phyloP scores from a whole-genome alignment of 2,113 vertebrate genomes.

The Erpornis zantholeuca region DNA sequence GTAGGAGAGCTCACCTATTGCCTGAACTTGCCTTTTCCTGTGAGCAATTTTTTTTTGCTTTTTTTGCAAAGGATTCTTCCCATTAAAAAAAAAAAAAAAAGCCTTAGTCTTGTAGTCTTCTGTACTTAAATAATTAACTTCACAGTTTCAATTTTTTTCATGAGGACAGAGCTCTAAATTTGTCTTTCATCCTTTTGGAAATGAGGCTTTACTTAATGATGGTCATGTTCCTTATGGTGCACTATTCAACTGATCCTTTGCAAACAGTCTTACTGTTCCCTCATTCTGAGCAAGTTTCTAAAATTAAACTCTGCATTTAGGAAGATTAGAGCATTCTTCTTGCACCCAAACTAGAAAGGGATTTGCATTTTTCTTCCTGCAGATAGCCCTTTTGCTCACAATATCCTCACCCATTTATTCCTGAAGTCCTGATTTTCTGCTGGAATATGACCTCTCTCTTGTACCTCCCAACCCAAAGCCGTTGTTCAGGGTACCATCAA shows the following conservation, averaged over 20 bases:
- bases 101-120: background rate
- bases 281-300: background rate
- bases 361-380: background rate
- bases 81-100: background rate
- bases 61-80: background rate
- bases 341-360: fast-evolving
- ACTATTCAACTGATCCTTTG: background rate
- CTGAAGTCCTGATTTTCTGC: background rate
- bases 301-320: background rate
- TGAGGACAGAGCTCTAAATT: background rate
- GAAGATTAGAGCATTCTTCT: background rate
- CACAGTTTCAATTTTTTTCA: background rate
- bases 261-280: background rate
- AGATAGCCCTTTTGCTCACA: background rate
- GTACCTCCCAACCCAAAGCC: background rate
- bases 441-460: background rate
- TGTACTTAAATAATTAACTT: background rate
- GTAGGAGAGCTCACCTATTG: background rate
- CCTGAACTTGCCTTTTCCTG: background rate
- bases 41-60: background rate
- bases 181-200: background rate
- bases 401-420: background rate
- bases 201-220: background rate
- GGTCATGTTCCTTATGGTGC: background rate
- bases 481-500: background rate